Percentiles rank a stretch among this genome's conserved stretches.
Conservation (phyloP, 2,888 invertebrate species). For the Cephus rjabovi region DNA sequence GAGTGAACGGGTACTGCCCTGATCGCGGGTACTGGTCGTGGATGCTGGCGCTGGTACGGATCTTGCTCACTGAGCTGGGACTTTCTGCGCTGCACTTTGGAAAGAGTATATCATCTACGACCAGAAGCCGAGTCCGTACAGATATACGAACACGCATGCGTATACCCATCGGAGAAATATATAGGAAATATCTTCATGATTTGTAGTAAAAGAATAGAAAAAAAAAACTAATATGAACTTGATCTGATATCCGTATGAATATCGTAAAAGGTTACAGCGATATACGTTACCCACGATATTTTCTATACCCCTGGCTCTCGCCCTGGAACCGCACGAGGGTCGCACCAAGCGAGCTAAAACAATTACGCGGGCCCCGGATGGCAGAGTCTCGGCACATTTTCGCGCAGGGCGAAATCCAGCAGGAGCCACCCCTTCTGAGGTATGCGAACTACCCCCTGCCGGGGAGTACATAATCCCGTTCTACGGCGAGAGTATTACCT, state of each 20-base stretch:
- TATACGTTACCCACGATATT: neutral
- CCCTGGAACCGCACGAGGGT: neutral
- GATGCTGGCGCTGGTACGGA: neutral
- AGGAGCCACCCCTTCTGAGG: slow-evolving; percentile 46
- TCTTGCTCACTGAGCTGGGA: neutral
- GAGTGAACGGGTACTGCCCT: neutral
- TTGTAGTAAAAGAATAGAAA: neutral
- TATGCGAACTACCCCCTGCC: slow-evolving; percentile 27
- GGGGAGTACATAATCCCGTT: slow-evolving; percentile 35
- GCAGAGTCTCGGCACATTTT: slow-evolving; percentile 47
- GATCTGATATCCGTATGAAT: neutral
- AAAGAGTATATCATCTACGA: neutral
- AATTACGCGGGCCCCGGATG: slow-evolving; percentile 49
- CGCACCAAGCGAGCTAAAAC: slow-evolving; percentile 47
- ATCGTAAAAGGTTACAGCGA: neutral
- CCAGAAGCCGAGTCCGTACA: neutral
- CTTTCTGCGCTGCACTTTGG: neutral
- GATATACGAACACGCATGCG: neutral
- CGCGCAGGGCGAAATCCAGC: slow-evolving; percentile 45
- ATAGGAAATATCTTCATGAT: neutral
- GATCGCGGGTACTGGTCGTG: neutral
- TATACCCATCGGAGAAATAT: neutral
- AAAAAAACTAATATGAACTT: neutral
- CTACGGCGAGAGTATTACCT: slow-evolving; percentile 42
- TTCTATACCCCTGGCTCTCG: neutral